Evolutionary conservation across 2,888 invertebrate species (phyloP), one percentile per base, ranked within the genome.

Genomic region (Limnephilus auricula): DNA sequence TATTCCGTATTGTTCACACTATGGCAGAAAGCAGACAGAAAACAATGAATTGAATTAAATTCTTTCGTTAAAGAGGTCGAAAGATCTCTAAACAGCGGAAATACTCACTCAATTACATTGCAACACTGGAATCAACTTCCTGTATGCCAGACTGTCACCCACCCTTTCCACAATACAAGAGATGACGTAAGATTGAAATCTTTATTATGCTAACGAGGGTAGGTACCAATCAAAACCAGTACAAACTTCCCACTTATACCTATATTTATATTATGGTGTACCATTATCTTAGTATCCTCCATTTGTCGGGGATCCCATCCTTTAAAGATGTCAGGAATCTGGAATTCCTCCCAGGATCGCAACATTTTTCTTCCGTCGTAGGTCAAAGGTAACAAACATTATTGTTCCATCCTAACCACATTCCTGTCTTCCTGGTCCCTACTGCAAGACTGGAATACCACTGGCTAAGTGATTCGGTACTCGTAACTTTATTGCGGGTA

Each of bases 341-440:
- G n/a, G 32, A 87, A 87, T 87, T 87, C 78, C 85, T 85, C 13
- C 85, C 37, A 50, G 34, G 34, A 78, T 87, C 87, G 65, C 87
- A 31, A 25, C 78, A 32, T 89, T 84, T 90, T 50, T 84, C 50
- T 45, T 84, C 82, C 30, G 65, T 79, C 79, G 85, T 25, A 65
- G 88, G 84, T 85, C 91, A 89, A 91, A 91, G 91, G 91, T 91
- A 89, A 89, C 79, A 85, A 86, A 91, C 91, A 91, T 91, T 89
- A 85, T 91, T 89, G 84, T 85, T 84, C 82, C 84, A 30, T 30
- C 31, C 37, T 65, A 25, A 87, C 88, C 80, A 79, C 89, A 85
- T 84, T 82, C 88, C 89, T 31, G n/a, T 65, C 65, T 65, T 65
- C 25, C n/a, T 65, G 65, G 65, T 25, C n/a, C 65, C 6, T 65